Evolutionary conservation across 2,888 invertebrate species (phyloP), one percentile per base, ranked within the genome.

Genomic region (Lycocerus yunnanus): DNA sequence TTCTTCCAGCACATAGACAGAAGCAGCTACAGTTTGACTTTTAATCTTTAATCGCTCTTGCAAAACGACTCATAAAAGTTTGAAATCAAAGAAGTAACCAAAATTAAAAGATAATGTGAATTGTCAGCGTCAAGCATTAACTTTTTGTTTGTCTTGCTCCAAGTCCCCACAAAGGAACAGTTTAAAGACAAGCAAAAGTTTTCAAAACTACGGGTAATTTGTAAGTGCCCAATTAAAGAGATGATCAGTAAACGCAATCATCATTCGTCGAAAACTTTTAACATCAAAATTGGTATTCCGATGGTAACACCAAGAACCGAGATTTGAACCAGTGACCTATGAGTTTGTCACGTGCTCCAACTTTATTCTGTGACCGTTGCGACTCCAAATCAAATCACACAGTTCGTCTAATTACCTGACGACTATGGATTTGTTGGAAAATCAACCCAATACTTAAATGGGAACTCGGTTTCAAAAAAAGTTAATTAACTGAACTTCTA

Each of bases 311-410:
- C 58, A 24, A 72, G 73, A 78, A 74, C 79, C 74, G 80, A 82
- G 81, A 81, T 82, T 80, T 81, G 81, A 83, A 78, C 82, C 83
- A 82, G 83, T 84, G 84, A 84, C 84, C 84, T 83, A 83, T 83
- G 83, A 83, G 82, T 75, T 78, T 77, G 82, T 83, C 84, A 83
- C 83, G 83, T 73, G 78, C 66, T 63, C 24, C 68, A 74, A 81
- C 81, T 83, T 82, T 82, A 82, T 82, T 82, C 82, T 76, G 77
- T 78, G 77, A 68, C 74, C 79, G 82, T 81, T 79, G 81, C 80
- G 82, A 80, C 81, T 80, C 78, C 76, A 83, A 83, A 83, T 82
- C 83, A 81, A 83, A 84, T 84, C 83, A 82, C 80, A 81, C 80
- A 80, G 81, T 77, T 74, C 77, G 74, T 63, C 74, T 77, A 77